Conservation (phyloP, 2,797 vertebrate genomes). For the Manis crassicaudata region DNA sequence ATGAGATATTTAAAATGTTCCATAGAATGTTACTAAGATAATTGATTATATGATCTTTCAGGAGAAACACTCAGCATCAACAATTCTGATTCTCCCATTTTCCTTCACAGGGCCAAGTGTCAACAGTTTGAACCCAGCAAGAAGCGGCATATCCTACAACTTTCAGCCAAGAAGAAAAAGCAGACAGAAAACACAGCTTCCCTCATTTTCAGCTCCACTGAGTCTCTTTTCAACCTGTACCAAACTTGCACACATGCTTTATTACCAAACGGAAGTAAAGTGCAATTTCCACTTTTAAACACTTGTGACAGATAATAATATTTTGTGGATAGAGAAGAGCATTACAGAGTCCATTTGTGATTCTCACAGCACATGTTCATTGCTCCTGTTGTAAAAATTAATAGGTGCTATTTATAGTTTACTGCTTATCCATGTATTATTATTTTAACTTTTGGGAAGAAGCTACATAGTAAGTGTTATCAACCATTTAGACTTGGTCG, state of each 20-base stretch:
- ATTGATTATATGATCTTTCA: conserved; percentile 76
- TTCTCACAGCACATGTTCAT: background rate
- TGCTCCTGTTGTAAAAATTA: background rate
- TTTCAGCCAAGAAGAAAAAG: conserved; percentile 59
- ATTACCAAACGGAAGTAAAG: background rate
- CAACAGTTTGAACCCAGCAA: conserved; percentile 74
- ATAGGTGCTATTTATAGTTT: background rate
- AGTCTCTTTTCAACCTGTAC: background rate
- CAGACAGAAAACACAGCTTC: conserved; percentile 61
- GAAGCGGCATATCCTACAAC: conserved; percentile 70
- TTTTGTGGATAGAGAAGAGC: background rate
- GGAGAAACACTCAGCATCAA: conserved; percentile 71
- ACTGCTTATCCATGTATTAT: background rate
- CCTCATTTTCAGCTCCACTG: background rate
- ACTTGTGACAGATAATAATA: background rate
- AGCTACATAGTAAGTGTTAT: background rate
- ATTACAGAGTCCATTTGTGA: background rate
- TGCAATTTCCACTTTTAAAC: conserved; percentile 40
- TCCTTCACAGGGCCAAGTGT: conserved; percentile 65
- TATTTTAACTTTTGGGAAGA: background rate
- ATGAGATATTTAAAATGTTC: background rate
- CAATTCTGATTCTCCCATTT: conserved; percentile 71
- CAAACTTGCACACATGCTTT: background rate
- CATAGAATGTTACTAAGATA: conserved; percentile 63
- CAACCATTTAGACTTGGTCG: background rate